Evolutionary conservation across 2,797 vertebrate species (phyloP).

Genomic region (Spinibarbus caldwelli): DNA sequence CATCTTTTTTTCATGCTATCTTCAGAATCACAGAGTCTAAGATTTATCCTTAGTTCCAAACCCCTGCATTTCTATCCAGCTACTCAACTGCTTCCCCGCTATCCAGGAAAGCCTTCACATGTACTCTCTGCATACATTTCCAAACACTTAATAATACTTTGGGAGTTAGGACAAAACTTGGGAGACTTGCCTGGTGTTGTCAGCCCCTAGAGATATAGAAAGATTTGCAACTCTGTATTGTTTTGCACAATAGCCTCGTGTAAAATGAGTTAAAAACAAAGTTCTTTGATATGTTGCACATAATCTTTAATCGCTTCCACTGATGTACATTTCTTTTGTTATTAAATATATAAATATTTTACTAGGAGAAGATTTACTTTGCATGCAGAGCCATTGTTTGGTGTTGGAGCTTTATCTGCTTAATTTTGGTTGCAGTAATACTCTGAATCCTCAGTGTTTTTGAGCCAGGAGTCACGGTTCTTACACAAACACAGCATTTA

Average conservation of each 20-base stretch:
- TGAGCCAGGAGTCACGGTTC: background rate
- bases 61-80: background rate
- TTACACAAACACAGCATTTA: conserved; percentile 34
- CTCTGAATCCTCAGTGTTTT: conserved; percentile 24
- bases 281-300: conserved; percentile 8
- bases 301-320: conserved; percentile 19
- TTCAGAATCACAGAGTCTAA: background rate
- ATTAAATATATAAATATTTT: conserved; percentile 35
- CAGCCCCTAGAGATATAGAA: conserved; percentile 2
- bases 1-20: conserved; percentile 14
- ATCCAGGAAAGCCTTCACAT: background rate
- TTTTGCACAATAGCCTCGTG: conserved; percentile 33
- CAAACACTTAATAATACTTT: background rate
- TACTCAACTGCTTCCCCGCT: background rate
- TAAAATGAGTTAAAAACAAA: conserved; percentile 16
- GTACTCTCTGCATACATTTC: conserved; percentile 14
- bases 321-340: conserved; percentile 32
- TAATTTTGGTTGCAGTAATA: conserved; percentile 29
- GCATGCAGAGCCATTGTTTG: conserved; percentile 32
- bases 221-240: background rate
- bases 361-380: conserved; percentile 27
- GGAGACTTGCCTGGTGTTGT: background rate
- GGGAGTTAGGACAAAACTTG: background rate
- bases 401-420: conserved; percentile 30
- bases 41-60: conserved; percentile 7